Percentiles rank a stretch among this genome's conserved stretches.
Evolutionary conservation across 35 echinoderm and acorn worm species (phyloP).

Genomic region (Amphiura filiformis): DNA sequence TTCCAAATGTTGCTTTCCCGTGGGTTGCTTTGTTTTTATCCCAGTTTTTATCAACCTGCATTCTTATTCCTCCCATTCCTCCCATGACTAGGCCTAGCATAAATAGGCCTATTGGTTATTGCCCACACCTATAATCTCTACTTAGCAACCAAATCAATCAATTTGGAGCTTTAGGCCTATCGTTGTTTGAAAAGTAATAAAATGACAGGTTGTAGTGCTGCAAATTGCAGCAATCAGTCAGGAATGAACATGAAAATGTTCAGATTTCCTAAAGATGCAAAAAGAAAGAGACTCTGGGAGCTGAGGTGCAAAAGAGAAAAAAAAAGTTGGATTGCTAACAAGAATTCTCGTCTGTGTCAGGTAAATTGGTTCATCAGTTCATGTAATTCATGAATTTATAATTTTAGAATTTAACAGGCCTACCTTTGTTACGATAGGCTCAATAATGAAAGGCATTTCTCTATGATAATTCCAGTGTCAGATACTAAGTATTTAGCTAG

Average conservation of each 20-base stretch:
- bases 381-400: not conserved
- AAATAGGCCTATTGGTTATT: too few relatives aligned
- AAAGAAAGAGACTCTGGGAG: not conserved
- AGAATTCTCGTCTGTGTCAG: not conserved
- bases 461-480: not conserved
- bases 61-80: too few relatives aligned
- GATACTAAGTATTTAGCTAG: too few relatives aligned
- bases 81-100: too few relatives aligned
- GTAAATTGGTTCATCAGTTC: not conserved
- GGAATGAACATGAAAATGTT: not conserved
- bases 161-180: too few relatives aligned
- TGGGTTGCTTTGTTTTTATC: too few relatives aligned
- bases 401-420: not conserved
- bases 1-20: too few relatives aligned
- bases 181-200: not conserved
- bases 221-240: not conserved
- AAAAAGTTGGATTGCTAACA: not conserved
- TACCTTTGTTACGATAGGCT: not conserved
- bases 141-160: too few relatives aligned
- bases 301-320: not conserved
- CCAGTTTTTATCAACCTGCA: too few relatives aligned
- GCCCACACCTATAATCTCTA: too few relatives aligned
- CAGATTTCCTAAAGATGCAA: not conserved
- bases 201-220: constrained; percentile 2
- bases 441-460: not conserved